Evolutionary conservation across 2,888 invertebrate species (phyloP).

Genomic region (Cheilosia variabilis): DNA sequence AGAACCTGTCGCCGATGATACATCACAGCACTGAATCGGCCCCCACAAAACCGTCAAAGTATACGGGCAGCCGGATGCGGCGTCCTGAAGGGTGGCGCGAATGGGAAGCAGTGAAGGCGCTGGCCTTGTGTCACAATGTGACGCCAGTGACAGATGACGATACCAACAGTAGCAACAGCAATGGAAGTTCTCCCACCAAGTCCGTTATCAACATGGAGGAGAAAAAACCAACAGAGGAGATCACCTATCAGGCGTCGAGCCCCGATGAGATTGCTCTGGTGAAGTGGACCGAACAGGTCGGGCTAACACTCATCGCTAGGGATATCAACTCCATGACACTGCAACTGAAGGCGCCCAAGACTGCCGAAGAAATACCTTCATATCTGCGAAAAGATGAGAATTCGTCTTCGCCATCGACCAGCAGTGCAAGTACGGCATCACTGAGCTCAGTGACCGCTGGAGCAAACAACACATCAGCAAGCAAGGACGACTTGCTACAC

Average conservation of each 20-base stretch:
- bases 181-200: slow-evolving; percentile 81
- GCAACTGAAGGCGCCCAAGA: slow-evolving; percentile 80
- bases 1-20: slow-evolving; percentile 79
- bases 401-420: slow-evolving; percentile 76
- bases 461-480: slow-evolving; percentile 25
- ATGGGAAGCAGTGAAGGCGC: slow-evolving; percentile 95
- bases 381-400: slow-evolving; percentile 51
- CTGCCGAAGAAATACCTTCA: slow-evolving; percentile 6
- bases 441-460: slow-evolving; percentile 84
- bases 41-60: slow-evolving; percentile 77
- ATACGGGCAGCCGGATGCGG: slow-evolving; percentile 85
- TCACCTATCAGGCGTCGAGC: slow-evolving; percentile 90
- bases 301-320: slow-evolving; percentile 86
- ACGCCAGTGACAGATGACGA: slow-evolving; percentile 95
- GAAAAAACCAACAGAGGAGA: slow-evolving; percentile 77
- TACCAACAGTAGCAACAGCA: slow-evolving; percentile 76
- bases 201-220: slow-evolving; percentile 82
- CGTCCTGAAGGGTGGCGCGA: slow-evolving; percentile 90
- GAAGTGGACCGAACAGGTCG: slow-evolving; percentile 94
- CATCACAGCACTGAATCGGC: slow-evolving; percentile 78
- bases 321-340: slow-evolving; percentile 86
- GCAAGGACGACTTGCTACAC: slow-evolving; percentile 85
- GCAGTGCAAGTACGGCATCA: slow-evolving; percentile 79
- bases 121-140: slow-evolving; percentile 99
- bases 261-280: slow-evolving; percentile 97